Percentiles rank a stretch among this genome's conserved stretches.
These are phyloP conservation scores for Artibeus lituratus DNA, from an alignment of 2,797 vertebrate species.

Conservation along the genomic window DNA sequence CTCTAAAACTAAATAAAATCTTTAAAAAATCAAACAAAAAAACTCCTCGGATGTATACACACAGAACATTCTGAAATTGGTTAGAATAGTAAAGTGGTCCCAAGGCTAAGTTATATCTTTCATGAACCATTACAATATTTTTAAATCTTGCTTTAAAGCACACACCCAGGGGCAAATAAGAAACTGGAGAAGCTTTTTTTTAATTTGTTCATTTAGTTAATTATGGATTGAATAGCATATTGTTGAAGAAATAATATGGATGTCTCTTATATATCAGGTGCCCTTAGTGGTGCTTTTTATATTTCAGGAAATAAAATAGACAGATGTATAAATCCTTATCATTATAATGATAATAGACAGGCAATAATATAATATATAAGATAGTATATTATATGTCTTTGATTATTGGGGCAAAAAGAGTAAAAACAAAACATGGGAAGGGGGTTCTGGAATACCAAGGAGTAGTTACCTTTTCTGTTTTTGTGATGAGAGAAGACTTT, in stretches of 20 bases:
- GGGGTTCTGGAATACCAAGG: fast-evolving
- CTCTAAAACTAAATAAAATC: not conserved
- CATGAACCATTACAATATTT: not conserved
- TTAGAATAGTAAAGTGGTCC: not conserved
- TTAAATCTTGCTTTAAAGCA: not conserved
- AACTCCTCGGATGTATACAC: not conserved
- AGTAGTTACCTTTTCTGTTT: not conserved
- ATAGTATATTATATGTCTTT: not conserved
- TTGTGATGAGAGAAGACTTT: not conserved
- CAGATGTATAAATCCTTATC: not conserved
- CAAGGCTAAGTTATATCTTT: not conserved
- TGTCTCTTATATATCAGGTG: not conserved
- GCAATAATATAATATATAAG: not conserved
- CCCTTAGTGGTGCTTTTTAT: not conserved
- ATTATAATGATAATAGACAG: not conserved
- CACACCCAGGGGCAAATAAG: not conserved
- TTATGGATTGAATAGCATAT: not conserved
- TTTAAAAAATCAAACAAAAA: not conserved
- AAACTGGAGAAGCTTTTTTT: not conserved
- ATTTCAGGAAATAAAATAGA: not conserved
- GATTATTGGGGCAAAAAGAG: not conserved
- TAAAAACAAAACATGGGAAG: not conserved
- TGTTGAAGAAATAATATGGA: not conserved
- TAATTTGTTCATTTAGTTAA: not conserved
- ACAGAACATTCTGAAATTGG: not conserved